Conservation (phyloP, 2,113 vertebrate genomes). For the Hypomesus transpacificus region DNA sequence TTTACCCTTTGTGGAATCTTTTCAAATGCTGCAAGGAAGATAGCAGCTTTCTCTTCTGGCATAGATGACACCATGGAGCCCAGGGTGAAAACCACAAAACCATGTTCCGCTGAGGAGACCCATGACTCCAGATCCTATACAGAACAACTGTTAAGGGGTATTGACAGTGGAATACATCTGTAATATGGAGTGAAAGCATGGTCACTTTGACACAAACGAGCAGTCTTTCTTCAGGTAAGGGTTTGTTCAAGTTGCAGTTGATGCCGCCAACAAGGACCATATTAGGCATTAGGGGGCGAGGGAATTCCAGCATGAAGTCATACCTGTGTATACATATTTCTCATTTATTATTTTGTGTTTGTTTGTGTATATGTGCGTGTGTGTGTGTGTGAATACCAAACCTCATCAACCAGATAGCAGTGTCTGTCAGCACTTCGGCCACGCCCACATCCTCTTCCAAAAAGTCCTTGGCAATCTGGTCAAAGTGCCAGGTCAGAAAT, state of each 20-base stretch:
- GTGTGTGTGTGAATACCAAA: conserved; percentile 18
- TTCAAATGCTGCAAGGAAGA: conserved; percentile 83
- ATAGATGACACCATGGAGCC: conserved; percentile 84
- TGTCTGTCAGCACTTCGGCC: conserved; percentile 58
- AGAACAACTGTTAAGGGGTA: background rate
- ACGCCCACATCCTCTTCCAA: conserved; percentile 71
- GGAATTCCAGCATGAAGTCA: conserved; percentile 79
- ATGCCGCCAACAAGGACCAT: conserved; percentile 78
- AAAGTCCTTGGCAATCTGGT: conserved; percentile 63
- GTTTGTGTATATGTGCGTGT: background rate
- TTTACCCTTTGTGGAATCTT: conserved; percentile 86
- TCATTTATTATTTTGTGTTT: background rate
- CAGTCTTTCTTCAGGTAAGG: conserved; percentile 56
- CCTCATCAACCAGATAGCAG: conserved; percentile 77
- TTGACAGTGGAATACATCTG: too few relatives aligned
- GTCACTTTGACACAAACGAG: too few relatives aligned
- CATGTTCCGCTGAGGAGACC: conserved; percentile 84
- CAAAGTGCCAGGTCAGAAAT: conserved; percentile 49
- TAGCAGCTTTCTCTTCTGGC: conserved; percentile 73
- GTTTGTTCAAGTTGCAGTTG: conserved; percentile 64
- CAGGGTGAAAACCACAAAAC: conserved; percentile 88
- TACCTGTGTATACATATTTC: conserved; percentile 43
- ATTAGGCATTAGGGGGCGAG: conserved; percentile 83
- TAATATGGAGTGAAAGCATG: too few relatives aligned
- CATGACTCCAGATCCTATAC: conserved; percentile 84